Evolutionary conservation across 2,888 invertebrate genomes (phyloP), one percentile per base, ranked within the genome.

Genomic region (Thymelicus sylvestris): DNA sequence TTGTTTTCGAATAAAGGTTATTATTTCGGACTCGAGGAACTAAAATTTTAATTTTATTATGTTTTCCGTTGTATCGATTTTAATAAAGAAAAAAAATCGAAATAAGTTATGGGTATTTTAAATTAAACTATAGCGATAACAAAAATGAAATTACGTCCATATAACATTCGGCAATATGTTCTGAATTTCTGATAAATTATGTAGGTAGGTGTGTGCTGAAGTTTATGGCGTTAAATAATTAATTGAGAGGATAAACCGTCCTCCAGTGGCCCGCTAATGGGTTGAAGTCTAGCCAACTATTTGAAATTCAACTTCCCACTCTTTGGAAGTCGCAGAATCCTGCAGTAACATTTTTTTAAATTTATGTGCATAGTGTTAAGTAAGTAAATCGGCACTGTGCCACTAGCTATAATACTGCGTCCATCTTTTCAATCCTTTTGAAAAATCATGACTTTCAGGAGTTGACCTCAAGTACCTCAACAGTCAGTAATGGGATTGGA

Each of bases 241-340:
- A 44, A 44, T 44, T 44, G 6, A 50, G 48, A 13, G 48, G 48
- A 48, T 10, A 44, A 4, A 13, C 48, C 48, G n/a, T 48, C 52
- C 19, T 52, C 8, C 52, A 52, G 52, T n/a, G 7, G 8, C 6
- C 52, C 52, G 8, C 7, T 52, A 52, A 52, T 19, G 52, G 52
- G 6, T 52, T 52, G 52, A 48, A n/a, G 48, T 52, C 8, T 15
- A 52, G 52, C 52, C 52, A 52, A 55, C 24, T 55, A 55, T 31
- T 55, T 55, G 19, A 24, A 24, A 24, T 55, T 24, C 55, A 55
- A 24, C 6, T 24, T 55, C 6, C 24, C 50, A 52, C 7, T 52
- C 5, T 19, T 13, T 3, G 44, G 44, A 10, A 44, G 44, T 44
- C 3, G 19, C 19, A 15, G 7, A 52, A 19, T 8, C 15, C 19